Percentiles rank a stretch among this genome's conserved stretches.
Conservation (phyloP, 2,888 invertebrate species). For the Noctua fimbriata region DNA sequence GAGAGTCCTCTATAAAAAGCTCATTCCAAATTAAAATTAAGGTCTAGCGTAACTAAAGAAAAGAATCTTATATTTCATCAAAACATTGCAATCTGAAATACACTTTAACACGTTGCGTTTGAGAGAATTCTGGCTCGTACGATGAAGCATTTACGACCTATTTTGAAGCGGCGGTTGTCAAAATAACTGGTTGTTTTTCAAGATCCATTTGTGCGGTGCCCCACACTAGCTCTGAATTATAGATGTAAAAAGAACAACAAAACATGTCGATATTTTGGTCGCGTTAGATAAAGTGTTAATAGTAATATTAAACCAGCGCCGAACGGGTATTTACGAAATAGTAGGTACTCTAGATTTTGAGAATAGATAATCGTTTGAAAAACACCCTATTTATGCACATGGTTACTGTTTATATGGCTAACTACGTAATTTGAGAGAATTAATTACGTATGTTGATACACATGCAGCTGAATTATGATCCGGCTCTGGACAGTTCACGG, state of each 20-base stretch:
- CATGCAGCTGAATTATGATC: constrained; percentile 13
- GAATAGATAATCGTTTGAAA: constrained; percentile 3
- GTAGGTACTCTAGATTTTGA: constrained; percentile 1
- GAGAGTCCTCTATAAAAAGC: constrained; percentile 88
- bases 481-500: constrained; percentile 34
- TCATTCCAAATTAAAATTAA: constrained; percentile 90
- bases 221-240: constrained; percentile 84
- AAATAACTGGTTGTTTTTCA: constrained; percentile 89
- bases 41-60: constrained; percentile 86
- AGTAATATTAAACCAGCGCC: constrained; percentile 71
- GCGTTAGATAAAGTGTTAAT: constrained; percentile 83
- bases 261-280: constrained; percentile 84
- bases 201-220: constrained; percentile 86
- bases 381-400: background rate
- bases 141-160: constrained; percentile 76
- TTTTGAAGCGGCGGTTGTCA: constrained; percentile 80
- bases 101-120: constrained; percentile 66
- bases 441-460: constrained; percentile 23
- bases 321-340: constrained; percentile 62
- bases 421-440: constrained; percentile 13
- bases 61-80: constrained; percentile 78
- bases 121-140: constrained; percentile 69
- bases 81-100: constrained; percentile 65
- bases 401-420: constrained; percentile 12
- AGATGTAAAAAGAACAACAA: constrained; percentile 85